Evolutionary conservation across 2,797 vertebrate species (phyloP).

Genomic region (Odontamblyopus lacepedii): DNA sequence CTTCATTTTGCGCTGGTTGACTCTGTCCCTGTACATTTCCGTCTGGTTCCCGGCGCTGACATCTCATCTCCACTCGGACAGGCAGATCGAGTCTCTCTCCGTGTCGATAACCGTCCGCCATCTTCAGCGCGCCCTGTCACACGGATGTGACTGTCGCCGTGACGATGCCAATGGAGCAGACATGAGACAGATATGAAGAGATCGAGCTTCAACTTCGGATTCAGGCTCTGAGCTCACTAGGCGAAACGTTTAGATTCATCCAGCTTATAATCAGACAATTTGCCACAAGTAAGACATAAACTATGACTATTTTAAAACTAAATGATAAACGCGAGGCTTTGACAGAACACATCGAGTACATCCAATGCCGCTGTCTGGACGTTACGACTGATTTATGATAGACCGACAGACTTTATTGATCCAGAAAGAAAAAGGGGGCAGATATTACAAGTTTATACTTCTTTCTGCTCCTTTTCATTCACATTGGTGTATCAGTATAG

Average conservation of each 20-base stretch:
- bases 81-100: constrained; percentile 50
- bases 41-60: constrained; percentile 33
- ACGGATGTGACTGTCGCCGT: constrained; percentile 88
- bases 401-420: no score
- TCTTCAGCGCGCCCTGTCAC: constrained; percentile 82
- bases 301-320: neutral
- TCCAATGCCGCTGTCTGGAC: no score
- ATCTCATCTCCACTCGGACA: constrained; percentile 42
- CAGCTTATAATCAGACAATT: neutral
- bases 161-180: constrained; percentile 70
- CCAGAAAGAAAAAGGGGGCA: no score
- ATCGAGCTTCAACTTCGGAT: constrained; percentile 60
- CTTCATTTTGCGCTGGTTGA: constrained; percentile 35
- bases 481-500: no score
- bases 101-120: constrained; percentile 79
- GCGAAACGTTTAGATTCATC: neutral
- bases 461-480: no score
- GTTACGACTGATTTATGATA: no score
- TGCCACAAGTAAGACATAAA: no score
- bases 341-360: neutral
- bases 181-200: constrained; percentile 51
- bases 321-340: neutral
- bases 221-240: constrained; percentile 5
- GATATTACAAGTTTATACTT: no score
- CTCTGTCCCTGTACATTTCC: constrained; percentile 65